Evolutionary conservation across 2,797 vertebrate species (phyloP).

Genomic region (Hozukius guyotensis): DNA sequence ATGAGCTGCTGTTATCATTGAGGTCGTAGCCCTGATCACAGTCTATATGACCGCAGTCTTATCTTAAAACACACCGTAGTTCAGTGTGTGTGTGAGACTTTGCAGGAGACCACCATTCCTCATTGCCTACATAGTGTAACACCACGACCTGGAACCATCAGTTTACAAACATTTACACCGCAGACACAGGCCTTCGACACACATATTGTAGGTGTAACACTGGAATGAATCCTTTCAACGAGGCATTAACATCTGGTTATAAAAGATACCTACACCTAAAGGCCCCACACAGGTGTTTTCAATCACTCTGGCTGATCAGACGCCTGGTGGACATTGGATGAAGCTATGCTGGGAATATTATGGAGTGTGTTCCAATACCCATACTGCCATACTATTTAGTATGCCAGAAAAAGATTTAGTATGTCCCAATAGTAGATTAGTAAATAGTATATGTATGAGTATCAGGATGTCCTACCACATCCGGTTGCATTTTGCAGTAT

Average conservation of each 20-base stretch:
- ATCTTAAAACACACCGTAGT: conserved; percentile 34
- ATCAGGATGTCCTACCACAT: no score
- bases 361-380: no score
- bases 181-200: neutral
- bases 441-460: no score
- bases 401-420: no score
- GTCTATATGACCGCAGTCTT: conserved; percentile 45
- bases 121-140: neutral
- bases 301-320: neutral
- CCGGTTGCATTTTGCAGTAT: no score
- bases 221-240: neutral
- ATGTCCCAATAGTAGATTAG: no score
- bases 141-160: neutral
- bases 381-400: no score
- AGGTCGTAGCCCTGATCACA: conserved; percentile 63
- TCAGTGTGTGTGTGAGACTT: neutral
- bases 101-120: neutral
- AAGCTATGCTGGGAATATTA: neutral
- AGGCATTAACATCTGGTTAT: neutral
- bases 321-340: neutral
- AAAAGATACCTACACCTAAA: neutral
- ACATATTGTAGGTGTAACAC: neutral
- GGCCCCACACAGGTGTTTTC: neutral
- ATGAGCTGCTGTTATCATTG: conserved; percentile 57
- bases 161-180: neutral